These are phyloP conservation scores for Catostomus latipinnis DNA, from an alignment of 2,797 vertebrate species.

Conservation along the genomic window DNA sequence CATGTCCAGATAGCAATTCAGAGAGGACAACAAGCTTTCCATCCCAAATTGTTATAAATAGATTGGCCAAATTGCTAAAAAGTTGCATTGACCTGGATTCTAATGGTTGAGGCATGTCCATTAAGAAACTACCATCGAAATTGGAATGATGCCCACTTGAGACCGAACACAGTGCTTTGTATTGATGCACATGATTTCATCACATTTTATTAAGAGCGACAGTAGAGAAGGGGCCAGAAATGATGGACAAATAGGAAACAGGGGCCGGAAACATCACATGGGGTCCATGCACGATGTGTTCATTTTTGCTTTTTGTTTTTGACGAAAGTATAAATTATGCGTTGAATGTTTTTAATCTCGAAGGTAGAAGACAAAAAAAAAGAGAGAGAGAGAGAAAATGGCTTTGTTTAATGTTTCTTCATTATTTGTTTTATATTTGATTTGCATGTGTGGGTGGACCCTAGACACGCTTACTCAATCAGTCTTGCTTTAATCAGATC, in stretches of 20 bases:
- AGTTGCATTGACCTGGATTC: background rate
- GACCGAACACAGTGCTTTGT: background rate
- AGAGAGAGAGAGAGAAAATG: no score
- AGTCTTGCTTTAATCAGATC: no score
- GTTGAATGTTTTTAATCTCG: no score
- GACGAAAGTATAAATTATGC: no score
- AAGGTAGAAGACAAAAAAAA: no score
- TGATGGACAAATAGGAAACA: background rate
- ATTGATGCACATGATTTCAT: background rate
- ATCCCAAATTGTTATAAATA: background rate
- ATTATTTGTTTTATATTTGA: no score
- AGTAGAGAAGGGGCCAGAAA: background rate
- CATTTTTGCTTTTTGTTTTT: no score
- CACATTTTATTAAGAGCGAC: background rate
- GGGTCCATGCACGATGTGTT: no score
- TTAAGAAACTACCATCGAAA: background rate
- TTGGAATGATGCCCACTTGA: background rate
- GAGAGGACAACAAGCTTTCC: background rate
- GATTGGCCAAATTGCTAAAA: background rate
- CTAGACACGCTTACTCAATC: no score
- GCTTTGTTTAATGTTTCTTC: no score
- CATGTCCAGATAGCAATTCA: background rate
- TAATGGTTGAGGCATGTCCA: slow-evolving; percentile 12
- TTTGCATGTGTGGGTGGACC: no score
- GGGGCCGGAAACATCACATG: no score